Conservation (phyloP, 2,113 vertebrate species). For the Rhinopithecus roxellana region DNA sequence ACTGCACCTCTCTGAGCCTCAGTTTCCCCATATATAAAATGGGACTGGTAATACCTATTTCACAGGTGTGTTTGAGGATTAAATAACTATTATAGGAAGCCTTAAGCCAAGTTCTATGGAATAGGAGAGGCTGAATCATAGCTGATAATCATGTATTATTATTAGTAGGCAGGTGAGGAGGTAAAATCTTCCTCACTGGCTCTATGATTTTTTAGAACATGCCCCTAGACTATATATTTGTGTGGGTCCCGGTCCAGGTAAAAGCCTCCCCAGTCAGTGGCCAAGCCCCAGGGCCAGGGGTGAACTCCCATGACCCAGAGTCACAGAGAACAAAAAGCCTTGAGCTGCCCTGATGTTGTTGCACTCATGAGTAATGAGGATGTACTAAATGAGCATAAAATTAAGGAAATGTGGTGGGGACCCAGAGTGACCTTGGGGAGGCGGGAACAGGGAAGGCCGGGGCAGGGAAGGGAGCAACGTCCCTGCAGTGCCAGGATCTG, state of each 20-base stretch:
- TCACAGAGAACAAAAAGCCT: not conserved
- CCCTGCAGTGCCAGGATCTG: accelerated
- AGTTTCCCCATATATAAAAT: not conserved
- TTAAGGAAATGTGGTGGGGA: not conserved
- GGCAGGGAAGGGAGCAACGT: accelerated
- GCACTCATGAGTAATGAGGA: not conserved
- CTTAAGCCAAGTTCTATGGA: not conserved
- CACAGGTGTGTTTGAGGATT: not conserved
- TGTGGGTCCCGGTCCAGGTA: not conserved
- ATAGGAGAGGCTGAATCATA: too few relatives aligned
- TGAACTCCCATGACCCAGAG: accelerated
- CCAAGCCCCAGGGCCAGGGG: not conserved
- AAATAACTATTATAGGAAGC: not conserved
- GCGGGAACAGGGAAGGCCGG: accelerated
- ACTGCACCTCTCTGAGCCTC: not conserved
- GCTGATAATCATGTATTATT: not conserved
- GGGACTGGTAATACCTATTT: not conserved
- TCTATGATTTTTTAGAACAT: too few relatives aligned
- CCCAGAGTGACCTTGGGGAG: not conserved
- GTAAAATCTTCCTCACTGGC: not conserved
- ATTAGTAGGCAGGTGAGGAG: not conserved
- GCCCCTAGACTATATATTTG: too few relatives aligned
- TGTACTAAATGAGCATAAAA: not conserved
- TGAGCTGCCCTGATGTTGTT: accelerated
- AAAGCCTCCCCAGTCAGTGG: not conserved